phyloP scores from a whole-genome alignment of 2,113 vertebrate species.

The Oreocharis arfaki region DNA sequence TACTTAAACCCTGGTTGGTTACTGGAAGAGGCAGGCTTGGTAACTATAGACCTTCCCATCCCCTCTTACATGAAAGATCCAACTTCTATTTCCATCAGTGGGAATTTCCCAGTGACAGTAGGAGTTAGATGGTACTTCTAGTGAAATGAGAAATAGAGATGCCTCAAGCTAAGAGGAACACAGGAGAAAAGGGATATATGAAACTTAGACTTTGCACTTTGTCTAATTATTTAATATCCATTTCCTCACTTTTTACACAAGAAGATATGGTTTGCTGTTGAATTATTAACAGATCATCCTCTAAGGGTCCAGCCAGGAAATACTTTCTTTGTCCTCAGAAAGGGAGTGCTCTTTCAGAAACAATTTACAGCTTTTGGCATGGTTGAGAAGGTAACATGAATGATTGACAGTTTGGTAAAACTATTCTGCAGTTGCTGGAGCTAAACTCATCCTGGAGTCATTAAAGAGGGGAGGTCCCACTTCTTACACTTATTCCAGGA shows the following conservation, averaged over 20 bases:
- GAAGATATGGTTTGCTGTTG: neutral
- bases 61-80: neutral
- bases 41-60: neutral
- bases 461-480: neutral
- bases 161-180: neutral
- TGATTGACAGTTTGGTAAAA: neutral
- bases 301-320: neutral
- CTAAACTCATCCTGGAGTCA: neutral
- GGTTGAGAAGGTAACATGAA: neutral
- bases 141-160: neutral
- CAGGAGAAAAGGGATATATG: neutral
- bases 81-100: neutral
- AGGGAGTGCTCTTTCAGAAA: neutral
- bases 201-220: fast-evolving
- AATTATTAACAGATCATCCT: neutral
- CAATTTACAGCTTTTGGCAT: neutral
- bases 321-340: neutral
- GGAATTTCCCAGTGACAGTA: neutral
- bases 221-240: neutral
- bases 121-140: neutral
- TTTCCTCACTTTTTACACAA: neutral
- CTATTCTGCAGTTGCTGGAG: neutral
- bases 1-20: neutral
- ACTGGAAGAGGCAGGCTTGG: neutral
- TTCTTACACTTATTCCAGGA: neutral